Conservation (phyloP, 2,113 vertebrate species). For the Promerops cafer region DNA sequence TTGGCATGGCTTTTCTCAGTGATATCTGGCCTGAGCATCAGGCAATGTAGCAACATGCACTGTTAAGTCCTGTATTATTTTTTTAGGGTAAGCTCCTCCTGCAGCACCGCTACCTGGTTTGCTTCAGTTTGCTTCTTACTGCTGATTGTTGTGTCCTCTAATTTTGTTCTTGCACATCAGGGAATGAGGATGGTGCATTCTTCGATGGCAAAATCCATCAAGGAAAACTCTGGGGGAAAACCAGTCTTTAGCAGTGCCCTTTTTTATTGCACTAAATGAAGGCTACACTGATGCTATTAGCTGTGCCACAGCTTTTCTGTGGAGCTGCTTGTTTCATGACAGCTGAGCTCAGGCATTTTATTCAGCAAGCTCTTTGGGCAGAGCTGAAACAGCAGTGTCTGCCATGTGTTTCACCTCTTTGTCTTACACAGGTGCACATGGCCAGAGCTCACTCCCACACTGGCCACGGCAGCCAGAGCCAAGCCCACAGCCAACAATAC, state of each 20-base stretch:
- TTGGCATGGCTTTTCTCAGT: background rate
- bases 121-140: background rate
- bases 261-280: background rate
- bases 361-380: background rate
- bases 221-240: background rate
- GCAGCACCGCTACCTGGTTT: rapidly evolving
- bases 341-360: background rate
- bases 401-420: background rate
- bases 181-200: background rate
- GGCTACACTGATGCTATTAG: background rate
- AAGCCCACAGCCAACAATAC: rapidly evolving
- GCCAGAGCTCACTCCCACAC: background rate
- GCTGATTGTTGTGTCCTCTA: background rate
- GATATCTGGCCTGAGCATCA: background rate
- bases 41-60: background rate
- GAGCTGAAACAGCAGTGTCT: background rate
- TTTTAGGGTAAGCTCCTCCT: background rate
- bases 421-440: rapidly evolving
- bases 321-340: background rate
- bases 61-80: background rate
- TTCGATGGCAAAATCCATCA: background rate
- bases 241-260: rapidly evolving
- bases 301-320: background rate
- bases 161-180: background rate
- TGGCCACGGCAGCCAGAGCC: background rate